Evolutionary conservation across 2,113 vertebrate species (phyloP), one percentile per base, ranked within the genome.

Genomic region (Atractosteus spatula): DNA sequence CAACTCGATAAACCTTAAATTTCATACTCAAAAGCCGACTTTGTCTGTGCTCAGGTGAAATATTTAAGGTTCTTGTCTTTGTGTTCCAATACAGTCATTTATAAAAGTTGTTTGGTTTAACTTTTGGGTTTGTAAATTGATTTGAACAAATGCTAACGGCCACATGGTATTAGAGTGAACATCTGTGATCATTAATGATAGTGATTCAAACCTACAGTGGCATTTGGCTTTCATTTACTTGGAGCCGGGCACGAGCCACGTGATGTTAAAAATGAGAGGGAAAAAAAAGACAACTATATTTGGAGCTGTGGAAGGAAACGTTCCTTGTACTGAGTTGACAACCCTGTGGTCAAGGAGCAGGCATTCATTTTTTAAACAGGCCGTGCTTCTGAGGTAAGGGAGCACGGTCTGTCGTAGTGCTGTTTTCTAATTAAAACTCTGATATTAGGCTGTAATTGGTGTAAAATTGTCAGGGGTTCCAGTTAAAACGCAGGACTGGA

Each of bases 1-100:
- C 77, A 87, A 79, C 90, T 91, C 83, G 79, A 90, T 94, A 89
- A 90, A 92, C 76, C 89, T 81, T 79, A 80, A 78, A 83, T 90
- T 90, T 81, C 83, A 82, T 84, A 82, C 81, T 87, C 89, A 88
- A 81, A 85, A 84, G 68, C 75, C 79, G 62, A 79, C 84, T 89
- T 88, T 81, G 80, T 88, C 79, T 70, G 73, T 80, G 78, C 86
- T 80, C 83, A 72, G 43, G 79, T 84, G 67, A 87, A 87, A 83
- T 62, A 44, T 74, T 72, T 78, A 6, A 54, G 61, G 55, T 51
- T 76, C 66, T 86, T 76, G 66, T 79, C 73, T 62, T 67, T 67
- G 66, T 77, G 55, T 29, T 74, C 72, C 14, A 54, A 45, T 74
- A 41, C 51, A 74, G 75, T 78, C 62, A 71, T 79, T 83, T 75